Base-by-base conservation (phyloP, 2,888 invertebrate genomes). In the Athalia cordata region DNA sequence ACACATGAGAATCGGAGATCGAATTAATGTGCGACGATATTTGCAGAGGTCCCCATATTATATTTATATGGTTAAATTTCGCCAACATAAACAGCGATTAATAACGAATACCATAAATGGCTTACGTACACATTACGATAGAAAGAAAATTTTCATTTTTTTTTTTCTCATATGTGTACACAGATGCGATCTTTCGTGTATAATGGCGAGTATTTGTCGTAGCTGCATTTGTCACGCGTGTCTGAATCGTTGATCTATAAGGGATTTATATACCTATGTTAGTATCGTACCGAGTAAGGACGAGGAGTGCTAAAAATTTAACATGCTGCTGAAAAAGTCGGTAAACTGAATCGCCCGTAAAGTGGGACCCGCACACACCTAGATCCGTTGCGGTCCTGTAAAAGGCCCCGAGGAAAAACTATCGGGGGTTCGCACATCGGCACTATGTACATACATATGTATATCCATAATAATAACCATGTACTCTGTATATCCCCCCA, bases 181-280 rank as follows among this genome's bases (percentile, higher is more conserved):
- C 89, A 90, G 89, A 89, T 89, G 89, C 89, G 84, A 6, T 11
- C 47, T 9, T 29, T 64, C 64, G 29, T 29, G 66, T n/a, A 15
- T 9, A 43, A 9, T 2, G 29, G 85, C 83, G 81, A n/a, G 80
- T 89, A 87, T 89, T 90, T 89, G 55, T 59, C 83, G 84, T 84
- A 82, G 83, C 83, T 86, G 89, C 89, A 90, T 90, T 90, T 90
- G 90, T 90, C 90, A 90, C 90, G 89, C 90, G 90, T 90, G 89
- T 89, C 89, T 85, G 83, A 5, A 47, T 67, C 7, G 7, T 9
- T 13, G 45, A 47, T 15, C 7, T 11, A 29, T 29, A 29, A 29
- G 29, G 29, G 29, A 29, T 29, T 29, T 29, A 29, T 29, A 29
- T 29, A n/a, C n/a, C n/a, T n/a, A 29, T 29, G 29, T 29, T n/a